Evolutionary conservation across 2,113 vertebrate species (phyloP).

Genomic region (Camelus dromedarius): DNA sequence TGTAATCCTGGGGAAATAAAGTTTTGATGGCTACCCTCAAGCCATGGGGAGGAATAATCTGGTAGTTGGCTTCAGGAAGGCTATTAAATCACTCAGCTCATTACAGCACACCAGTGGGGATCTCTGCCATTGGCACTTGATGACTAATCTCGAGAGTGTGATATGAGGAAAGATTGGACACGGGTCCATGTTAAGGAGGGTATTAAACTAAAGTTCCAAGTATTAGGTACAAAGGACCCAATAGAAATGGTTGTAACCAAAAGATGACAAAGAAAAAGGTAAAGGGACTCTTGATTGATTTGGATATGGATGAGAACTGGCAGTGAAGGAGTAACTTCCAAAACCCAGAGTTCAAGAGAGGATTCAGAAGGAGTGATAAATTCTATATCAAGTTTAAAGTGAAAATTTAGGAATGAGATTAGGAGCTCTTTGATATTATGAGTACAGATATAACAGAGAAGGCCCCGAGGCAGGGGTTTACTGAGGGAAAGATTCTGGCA

Average conservation of each 20-base stretch:
- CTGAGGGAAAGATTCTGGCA: not conserved
- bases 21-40: not conserved
- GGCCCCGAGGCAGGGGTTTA: not conserved
- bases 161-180: not conserved
- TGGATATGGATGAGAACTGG: not conserved
- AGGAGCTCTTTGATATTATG: not conserved
- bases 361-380: not conserved
- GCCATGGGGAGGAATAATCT: not conserved
- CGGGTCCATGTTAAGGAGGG: not conserved
- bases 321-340: not conserved
- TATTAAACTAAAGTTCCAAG: not conserved
- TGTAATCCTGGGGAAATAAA: not conserved
- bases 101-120: not conserved
- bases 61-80: not conserved
- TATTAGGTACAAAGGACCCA: not conserved
- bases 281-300: not conserved
- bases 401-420: not conserved
- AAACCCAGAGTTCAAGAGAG: not conserved
- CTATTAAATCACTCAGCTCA: not conserved
- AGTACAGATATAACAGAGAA: not conserved
- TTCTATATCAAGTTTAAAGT: not conserved
- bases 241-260: not conserved
- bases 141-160: not conserved
- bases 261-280: not conserved
- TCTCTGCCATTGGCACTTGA: not conserved